Base-by-base conservation (phyloP, 2,113 vertebrate genomes). In the Neogobius melanostomus region DNA sequence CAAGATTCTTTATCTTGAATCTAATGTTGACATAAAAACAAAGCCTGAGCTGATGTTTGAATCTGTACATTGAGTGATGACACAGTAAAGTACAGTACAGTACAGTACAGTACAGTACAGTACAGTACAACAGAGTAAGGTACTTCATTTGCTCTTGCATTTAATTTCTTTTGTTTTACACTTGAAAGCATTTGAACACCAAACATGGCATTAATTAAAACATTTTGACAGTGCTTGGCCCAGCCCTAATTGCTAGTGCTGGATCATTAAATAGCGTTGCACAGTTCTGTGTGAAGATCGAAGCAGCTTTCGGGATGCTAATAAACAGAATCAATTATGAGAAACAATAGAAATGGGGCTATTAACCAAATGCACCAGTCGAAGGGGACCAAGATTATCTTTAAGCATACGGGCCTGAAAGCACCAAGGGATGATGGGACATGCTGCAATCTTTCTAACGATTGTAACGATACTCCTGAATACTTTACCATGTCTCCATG, bases 271-370 rank as follows among this genome's bases (percentile, higher is more conserved):
- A 77, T 81, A 70, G 54, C 78, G 85, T 83, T 77, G 68, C 75
- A 80, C 64, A 6, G 59, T 14, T 6, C 45, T 50, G 69, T 62
- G 76, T 72, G 69, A 80, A 69, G 80, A 67, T 7, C 44, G 4
- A 48, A 16, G 76, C 68, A 61, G 64, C 76, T 79, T 61, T 79
- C 70, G 68, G 79, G 71, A 82, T 73, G 76, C 71, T 80, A 82
- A 82, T 78, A 76, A 85, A 86, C 74, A 76, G 69, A 85, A 83
- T 85, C 80, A 74, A 88, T 85, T 86, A 86, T 36, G 67, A 45
- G 75, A 77, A 81, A 82, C 77, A 88, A 84, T 75, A 6, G 75
- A 77, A 80, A 85, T 64, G 74, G 60, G 14, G 84, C 76, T 82
- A 88, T 88, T 83, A 84, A 69, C 77, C 68, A 64, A 69, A 84